These are phyloP conservation scores for Scrobipalpa atriplicella DNA, from an alignment of 2,888 invertebrate species.

Conservation along the genomic window DNA sequence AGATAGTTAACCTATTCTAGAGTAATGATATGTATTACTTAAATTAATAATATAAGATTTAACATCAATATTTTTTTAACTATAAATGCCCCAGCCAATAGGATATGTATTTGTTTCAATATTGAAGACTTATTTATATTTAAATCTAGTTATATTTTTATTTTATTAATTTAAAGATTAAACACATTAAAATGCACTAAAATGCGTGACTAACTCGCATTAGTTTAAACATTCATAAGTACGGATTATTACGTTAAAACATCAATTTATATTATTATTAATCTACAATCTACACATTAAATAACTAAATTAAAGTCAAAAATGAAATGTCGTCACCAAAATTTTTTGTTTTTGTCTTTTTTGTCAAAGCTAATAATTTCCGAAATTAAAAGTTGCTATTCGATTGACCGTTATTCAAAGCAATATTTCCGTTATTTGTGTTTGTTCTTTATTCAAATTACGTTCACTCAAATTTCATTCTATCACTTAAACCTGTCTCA, in stretches of 20 bases:
- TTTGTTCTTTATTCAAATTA: conserved; percentile 44
- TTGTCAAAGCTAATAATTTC: conserved; percentile 45
- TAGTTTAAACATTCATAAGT: conserved; percentile 57
- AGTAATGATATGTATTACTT: conserved; percentile 53
- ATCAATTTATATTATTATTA: conserved; percentile 43
- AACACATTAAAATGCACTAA: conserved; percentile 60
- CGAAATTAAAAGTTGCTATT: conserved; percentile 60
- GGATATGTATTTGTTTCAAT: conserved; percentile 79
- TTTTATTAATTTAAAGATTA: conserved; percentile 63
- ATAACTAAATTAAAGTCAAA: conserved; percentile 52
- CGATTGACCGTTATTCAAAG: conserved; percentile 69
- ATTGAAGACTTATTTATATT: conserved; percentile 65
- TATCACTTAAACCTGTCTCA: neutral
- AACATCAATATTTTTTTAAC: conserved; percentile 67
- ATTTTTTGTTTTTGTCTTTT: conserved; percentile 51
- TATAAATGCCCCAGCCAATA: conserved; percentile 81
- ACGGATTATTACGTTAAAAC: conserved; percentile 52
- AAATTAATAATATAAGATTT: conserved; percentile 39
- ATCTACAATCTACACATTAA: conserved; percentile 45
- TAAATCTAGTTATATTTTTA: conserved; percentile 45
- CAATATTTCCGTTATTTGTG: conserved; percentile 51
- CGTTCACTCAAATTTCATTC: conserved; percentile 35
- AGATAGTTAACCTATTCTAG: conserved; percentile 39
- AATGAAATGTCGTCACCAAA: conserved; percentile 42
- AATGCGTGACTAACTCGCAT: conserved; percentile 46